These are phyloP conservation scores for Idaea biselata DNA, from an alignment of 2,888 invertebrate genomes.

Conservation along the genomic window DNA sequence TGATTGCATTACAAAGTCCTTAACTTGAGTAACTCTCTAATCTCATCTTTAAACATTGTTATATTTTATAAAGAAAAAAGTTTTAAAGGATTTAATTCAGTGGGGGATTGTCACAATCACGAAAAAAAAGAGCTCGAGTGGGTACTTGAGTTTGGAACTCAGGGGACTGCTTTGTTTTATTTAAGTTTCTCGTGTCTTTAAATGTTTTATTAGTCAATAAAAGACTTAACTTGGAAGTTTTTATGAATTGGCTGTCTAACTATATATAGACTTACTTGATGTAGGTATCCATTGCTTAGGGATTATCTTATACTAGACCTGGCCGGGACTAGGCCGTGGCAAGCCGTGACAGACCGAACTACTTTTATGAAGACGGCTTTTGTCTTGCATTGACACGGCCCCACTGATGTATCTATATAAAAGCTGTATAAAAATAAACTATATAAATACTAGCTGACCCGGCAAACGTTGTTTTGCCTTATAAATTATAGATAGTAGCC, in stretches of 20 bases:
- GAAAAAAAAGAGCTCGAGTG: conserved; percentile 24
- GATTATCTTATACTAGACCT: no score
- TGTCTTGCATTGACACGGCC: no score
- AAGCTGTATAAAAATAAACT: no score
- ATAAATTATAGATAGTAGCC: no score
- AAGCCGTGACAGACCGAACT: no score
- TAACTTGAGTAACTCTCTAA: conserved; percentile 24
- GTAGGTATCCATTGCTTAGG: no score
- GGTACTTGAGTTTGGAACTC: conserved; percentile 32
- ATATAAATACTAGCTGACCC: no score
- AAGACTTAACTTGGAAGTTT: not conserved
- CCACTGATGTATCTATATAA: no score
- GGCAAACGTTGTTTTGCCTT: no score
- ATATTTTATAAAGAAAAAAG: conserved; percentile 22
- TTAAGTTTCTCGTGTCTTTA: conserved; percentile 44
- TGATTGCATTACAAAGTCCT: conserved; percentile 27
- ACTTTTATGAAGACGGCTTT: no score
- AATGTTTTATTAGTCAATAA: conserved; percentile 50
- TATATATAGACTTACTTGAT: not conserved
- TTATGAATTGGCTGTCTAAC: not conserved
- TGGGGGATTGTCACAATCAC: conserved; percentile 32
- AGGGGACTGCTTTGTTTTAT: conserved; percentile 35
- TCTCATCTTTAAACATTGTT: conserved; percentile 33
- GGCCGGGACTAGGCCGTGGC: no score
- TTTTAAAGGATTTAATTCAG: conserved; percentile 17